Evolutionary conservation across 2,797 vertebrate genomes (phyloP), one percentile per base, ranked within the genome.

Genomic region (Cuculus canorus): DNA sequence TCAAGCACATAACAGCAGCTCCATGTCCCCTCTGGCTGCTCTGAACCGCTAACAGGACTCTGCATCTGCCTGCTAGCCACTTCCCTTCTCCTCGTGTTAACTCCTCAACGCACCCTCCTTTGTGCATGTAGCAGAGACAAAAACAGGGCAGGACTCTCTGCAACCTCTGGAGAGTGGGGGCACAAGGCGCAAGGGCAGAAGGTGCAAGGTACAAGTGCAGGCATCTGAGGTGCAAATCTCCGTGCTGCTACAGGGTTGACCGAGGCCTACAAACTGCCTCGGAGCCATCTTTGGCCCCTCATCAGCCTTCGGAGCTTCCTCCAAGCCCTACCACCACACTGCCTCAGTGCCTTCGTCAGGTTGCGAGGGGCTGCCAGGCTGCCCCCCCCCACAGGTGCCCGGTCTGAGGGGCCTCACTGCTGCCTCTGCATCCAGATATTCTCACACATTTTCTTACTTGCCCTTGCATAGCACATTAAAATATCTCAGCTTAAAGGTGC

Each of bases 221-320:
- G 17, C n/a, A 24, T 35, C 37, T 13, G 30, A 53, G 14, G 13
- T 8, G 14, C 48, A 30, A 7, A 48, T 21, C 43, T 54, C 71
- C 2, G 3, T 1, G 5, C 32, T 1, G 1, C 11, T 13, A 21
- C 0, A 1, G 37, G 19, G 33, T 25, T 35, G 56, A 17, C 21
- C 0, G 37, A 25, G 30, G 17, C 24, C 24, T 41, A 14, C 11
- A 9, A 6, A 33, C 10, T 0, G 4, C 32, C 63, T n/a, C 37
- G 53, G 27, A 70, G 61, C 25, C 54, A 11, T 30, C 28, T 54
- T 3, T 5, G 52, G 43, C 9, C 17, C 32, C 43, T 37, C 72
- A 41, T 39, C 48, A 39, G 43, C 65, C 22, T 30, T 23, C 59
- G 11, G 21, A 1, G 12, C 30, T 30, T 54, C 59, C 50, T 32